phyloP scores from a whole-genome alignment of 2,797 vertebrate genomes.

The Tapirus indicus region DNA sequence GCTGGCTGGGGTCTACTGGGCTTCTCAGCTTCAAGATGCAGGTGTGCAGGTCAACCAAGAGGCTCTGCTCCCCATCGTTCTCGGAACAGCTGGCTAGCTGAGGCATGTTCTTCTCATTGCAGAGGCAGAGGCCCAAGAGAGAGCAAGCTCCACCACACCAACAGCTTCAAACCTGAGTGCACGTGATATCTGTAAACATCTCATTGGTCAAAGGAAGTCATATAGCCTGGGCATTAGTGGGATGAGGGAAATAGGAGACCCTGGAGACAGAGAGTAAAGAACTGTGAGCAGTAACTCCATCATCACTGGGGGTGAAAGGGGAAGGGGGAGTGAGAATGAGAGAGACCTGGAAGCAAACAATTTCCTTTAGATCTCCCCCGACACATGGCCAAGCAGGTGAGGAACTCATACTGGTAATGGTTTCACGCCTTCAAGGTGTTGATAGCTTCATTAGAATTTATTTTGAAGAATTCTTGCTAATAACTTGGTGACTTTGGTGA shows the following conservation, averaged over 20 bases:
- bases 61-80: not conserved
- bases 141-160: not conserved
- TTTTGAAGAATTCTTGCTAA: not conserved
- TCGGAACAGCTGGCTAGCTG: not conserved
- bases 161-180: not conserved
- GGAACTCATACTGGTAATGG: not conserved
- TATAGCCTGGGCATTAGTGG: not conserved
- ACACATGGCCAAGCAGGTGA: not conserved
- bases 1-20: not conserved
- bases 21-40: not conserved
- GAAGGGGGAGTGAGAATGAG: not conserved
- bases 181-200: not conserved
- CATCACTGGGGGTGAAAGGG: not conserved
- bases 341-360: not conserved
- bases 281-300: not conserved
- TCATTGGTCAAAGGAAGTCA: not conserved
- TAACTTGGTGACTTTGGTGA: not conserved
- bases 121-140: not conserved
- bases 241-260: not conserved
- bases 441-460: not conserved
- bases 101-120: not conserved
- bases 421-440: not conserved
- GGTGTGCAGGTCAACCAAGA: not conserved
- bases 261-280: not conserved
- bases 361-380: not conserved